Base-by-base conservation (phyloP, 2,888 invertebrate genomes). In the Synergus umbraculus region DNA sequence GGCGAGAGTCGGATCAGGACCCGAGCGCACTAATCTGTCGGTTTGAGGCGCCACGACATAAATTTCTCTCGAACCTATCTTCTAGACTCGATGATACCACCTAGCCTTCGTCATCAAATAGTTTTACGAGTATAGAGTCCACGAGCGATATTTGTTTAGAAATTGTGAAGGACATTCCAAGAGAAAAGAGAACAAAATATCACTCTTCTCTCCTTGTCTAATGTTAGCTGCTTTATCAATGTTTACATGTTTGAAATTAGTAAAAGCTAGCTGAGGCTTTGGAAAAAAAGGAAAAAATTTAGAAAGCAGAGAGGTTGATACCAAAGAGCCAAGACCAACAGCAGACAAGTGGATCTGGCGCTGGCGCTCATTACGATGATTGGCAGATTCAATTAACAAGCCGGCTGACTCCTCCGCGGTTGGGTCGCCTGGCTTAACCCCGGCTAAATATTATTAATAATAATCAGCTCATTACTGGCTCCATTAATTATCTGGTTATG, bases 321-420 rank as follows among this genome's bases (percentile, higher is more conserved):
- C 83, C 80, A 77, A 84, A 77, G 82, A 85, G 84, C 85, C 84
- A 85, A 84, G 83, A 85, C 83, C 83, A 84, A 86, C 85, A 86
- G 88, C 86, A 76, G 79, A 82, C 82, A 81, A 87, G 88, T 85
- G 86, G 87, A 87, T 87, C 88, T 84, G 84, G 85, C 86, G 94
- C 94, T 94, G 90, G 93, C 93, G 94, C 95, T 95, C 94, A 95
- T 95, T 95, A 95, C 94, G 93, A 94, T 95, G 95, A 95, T 95
- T 95, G 95, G 95, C 95, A 95, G 94, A 94, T 95, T 95, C 95
- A 95, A 95, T 95, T 95, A 95, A 95, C 92, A 88, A 85, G 86
- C 87, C 86, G 84, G 80, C 87, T 80, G 82, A 85, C 86, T 87
- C 86, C 87, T 85, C 87, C 87, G 82, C 88, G 86, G 89, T 87